phyloP scores from a whole-genome alignment of 2,888 invertebrate species.

The Drosophila subquinaria region DNA sequence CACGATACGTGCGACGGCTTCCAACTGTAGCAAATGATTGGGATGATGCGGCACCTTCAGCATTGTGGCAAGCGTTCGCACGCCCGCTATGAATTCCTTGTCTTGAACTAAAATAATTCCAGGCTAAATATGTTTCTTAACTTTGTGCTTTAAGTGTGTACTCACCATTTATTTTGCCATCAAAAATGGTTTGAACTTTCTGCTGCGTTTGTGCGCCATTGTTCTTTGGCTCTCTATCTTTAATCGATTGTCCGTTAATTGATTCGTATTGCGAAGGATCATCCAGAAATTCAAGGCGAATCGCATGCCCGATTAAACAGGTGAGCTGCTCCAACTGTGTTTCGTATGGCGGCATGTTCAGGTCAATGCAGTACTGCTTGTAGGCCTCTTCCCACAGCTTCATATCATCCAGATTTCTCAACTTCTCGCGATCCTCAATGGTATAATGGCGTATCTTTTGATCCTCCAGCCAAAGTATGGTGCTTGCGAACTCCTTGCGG shows the following conservation, averaged over 20 bases:
- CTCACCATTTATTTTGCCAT: constrained; percentile 93
- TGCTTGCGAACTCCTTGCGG: constrained; percentile 91
- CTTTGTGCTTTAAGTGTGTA: background rate
- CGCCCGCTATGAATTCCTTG: constrained; percentile 93
- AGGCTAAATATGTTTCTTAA: background rate
- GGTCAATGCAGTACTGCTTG: constrained; percentile 90
- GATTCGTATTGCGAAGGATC: constrained; percentile 90
- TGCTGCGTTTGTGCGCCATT: constrained; percentile 70
- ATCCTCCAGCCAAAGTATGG: constrained; percentile 96
- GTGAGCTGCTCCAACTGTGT: constrained; percentile 90
- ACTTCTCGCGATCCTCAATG: constrained; percentile 91
- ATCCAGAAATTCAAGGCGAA: constrained; percentile 93
- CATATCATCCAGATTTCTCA: constrained; percentile 89
- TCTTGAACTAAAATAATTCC: constrained; percentile 88
- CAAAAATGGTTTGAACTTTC: constrained; percentile 92
- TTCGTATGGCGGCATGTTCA: constrained; percentile 90
- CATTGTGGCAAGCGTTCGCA: constrained; percentile 91
- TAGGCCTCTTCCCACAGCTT: constrained; percentile 90
- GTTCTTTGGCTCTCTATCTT: constrained; percentile 87
- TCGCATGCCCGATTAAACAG: constrained; percentile 94
- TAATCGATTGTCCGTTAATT: constrained; percentile 87
- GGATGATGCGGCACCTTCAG: constrained; percentile 93
- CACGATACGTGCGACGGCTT: constrained; percentile 89
- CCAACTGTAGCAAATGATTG: constrained; percentile 91
- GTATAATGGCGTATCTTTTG: constrained; percentile 96